These are phyloP conservation scores for Clupea harengus DNA, from an alignment of 2,113 vertebrate genomes.

Conservation along the genomic window DNA sequence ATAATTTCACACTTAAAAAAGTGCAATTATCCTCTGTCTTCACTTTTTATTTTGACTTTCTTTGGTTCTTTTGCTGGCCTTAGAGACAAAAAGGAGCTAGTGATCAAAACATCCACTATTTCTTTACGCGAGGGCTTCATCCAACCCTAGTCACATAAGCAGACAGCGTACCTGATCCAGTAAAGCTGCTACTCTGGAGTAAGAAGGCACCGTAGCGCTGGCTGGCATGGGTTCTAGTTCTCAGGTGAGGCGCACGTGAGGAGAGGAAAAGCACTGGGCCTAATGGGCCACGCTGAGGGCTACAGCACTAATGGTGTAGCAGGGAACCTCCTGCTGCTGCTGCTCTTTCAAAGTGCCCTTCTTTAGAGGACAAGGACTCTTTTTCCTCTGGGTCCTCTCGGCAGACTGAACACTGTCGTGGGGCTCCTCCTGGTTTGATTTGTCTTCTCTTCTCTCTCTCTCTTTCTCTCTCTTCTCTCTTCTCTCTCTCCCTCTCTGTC, in stretches of 20 bases:
- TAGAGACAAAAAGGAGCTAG: background rate
- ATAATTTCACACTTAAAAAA: too few relatives aligned
- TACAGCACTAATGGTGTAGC: conserved; percentile 53
- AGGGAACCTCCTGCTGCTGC: conserved; percentile 62
- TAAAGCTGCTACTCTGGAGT: background rate
- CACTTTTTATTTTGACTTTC: background rate
- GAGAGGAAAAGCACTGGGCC: conserved; percentile 44
- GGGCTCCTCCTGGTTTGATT: conserved; percentile 56
- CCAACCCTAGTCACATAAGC: background rate
- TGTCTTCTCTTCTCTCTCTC: conserved; percentile 46
- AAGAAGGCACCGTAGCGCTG: background rate
- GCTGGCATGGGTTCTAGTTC: background rate
- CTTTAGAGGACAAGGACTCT: conserved; percentile 76
- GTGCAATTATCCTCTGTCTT: background rate
- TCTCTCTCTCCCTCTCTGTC: conserved; percentile 17
- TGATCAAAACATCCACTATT: background rate
- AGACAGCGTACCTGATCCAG: background rate
- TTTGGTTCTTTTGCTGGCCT: background rate
- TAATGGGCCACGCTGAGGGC: conserved; percentile 48
- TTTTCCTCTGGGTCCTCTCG: conserved; percentile 73
- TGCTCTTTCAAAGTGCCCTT: conserved; percentile 67
- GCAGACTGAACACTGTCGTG: conserved; percentile 59
- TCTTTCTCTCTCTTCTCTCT: conserved; percentile 11
- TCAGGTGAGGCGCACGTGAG: background rate
- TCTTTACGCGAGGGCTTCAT: background rate